Conservation (phyloP, 2,113 vertebrate species). For the Motacilla alba region DNA sequence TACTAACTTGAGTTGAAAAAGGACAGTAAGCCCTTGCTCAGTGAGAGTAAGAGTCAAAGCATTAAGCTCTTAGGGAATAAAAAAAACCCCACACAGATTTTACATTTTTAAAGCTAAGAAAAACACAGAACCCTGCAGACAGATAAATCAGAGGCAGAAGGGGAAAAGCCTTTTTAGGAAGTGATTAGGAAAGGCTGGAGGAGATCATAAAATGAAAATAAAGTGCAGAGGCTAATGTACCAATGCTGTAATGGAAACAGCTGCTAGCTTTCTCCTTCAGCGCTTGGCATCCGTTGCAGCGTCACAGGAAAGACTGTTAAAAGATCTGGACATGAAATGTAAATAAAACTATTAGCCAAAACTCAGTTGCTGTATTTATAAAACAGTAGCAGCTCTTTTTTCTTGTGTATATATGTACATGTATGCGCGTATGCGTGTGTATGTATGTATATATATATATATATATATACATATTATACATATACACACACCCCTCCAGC, state of each 20-base stretch:
- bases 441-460: neutral
- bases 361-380: slow-evolving; percentile 1
- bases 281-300: slow-evolving; percentile 53
- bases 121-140: neutral
- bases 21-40: neutral
- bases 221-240: slow-evolving; percentile 19
- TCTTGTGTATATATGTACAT: neutral
- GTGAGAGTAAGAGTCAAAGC: neutral
- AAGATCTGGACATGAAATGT: slow-evolving; percentile 47
- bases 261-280: slow-evolving; percentile 58
- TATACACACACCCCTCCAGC: neutral
- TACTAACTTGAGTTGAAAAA: neutral
- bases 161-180: neutral
- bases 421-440: rapidly evolving
- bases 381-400: neutral
- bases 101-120: neutral
- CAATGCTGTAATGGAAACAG: slow-evolving; percentile 60
- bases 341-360: slow-evolving; percentile 50
- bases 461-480: neutral
- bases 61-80: neutral
- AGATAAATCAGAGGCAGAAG: neutral
- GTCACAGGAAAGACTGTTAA: slow-evolving; percentile 48
- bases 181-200: neutral
- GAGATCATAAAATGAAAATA: neutral
- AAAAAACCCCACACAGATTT: neutral